Base-by-base conservation (phyloP, 2,113 vertebrate species). In the Petaurus breviceps region DNA sequence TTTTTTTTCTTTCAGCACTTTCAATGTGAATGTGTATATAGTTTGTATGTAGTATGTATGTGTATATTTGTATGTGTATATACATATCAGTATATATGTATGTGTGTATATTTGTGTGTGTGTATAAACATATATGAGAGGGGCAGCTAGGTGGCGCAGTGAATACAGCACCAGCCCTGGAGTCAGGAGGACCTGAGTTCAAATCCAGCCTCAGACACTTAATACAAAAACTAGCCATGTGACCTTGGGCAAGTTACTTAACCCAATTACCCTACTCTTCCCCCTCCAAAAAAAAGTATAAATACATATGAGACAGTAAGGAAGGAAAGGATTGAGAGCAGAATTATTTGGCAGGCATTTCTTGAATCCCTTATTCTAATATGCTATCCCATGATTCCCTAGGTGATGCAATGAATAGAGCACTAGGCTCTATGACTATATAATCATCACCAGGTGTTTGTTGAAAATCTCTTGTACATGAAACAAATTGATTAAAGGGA, bases 21-120 rank as follows among this genome's bases (percentile, higher is more conserved):
- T 0, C 46, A 95, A 97, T 94, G 92, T 96, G 84, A 93, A 49
- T 0, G 0, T 61, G 91, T 94, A 94, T 96, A 55, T 26, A 55
- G 51, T 12, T 52, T 54, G 23, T 54, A 54, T 54, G 14, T 52
- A 52, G 53, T 25, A 25, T 54, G 24, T 55, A 9, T 68, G 57
- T 68, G 26, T 37, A 14, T 11, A 4, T 68, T 31, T 14, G 11
- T 68, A 7, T 31, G 26, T 31, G 26, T 57, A 57, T 57, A 11
- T 57, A 14, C 3, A 14, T 68, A 37, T 68, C 14, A 9, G 11
- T 37, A 14, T 68, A 37, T 68, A 5, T 68, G 12, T 68, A 10
- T 68, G 77, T 96, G 93, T 0, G 5, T 97, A 96, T 97, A 95
- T 37, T 2, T 68, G 89, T 96, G 93, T 0, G 3, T 97, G 96